A percentile compares a stretch with the other conserved stretches of the same genome.
phyloP scores from a whole-genome alignment of 2,797 vertebrate species.

The Cynodonichthys magdalenae region DNA sequence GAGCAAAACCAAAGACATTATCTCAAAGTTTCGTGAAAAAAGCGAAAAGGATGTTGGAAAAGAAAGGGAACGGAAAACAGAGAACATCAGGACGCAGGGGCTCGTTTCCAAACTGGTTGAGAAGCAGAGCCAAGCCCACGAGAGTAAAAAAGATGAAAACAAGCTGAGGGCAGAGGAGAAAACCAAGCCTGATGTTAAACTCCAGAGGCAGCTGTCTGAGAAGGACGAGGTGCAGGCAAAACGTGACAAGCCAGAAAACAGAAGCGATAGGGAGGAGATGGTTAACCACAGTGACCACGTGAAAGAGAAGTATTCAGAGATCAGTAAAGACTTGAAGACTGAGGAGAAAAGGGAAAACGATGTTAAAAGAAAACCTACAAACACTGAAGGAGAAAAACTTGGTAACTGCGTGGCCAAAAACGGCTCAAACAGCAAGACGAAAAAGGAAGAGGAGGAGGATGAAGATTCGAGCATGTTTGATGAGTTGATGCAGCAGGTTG shows the following conservation, averaged over 20 bases:
- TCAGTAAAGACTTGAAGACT: conserved; percentile 34
- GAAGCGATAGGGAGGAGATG: conserved; percentile 57
- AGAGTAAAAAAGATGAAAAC: conserved; percentile 65
- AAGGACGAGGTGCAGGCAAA: conserved; percentile 49
- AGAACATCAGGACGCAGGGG: conserved; percentile 78
- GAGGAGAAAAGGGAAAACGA: conserved; percentile 55
- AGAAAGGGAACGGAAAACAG: conserved; percentile 80
- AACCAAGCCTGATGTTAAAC: conserved; percentile 51
- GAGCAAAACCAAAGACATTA: conserved; percentile 81
- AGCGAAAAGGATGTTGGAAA: conserved; percentile 71
- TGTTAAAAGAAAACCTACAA: conserved; percentile 54
- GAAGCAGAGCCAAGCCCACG: conserved; percentile 78
- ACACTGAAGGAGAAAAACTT: conserved; percentile 32
- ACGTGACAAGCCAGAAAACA: conserved; percentile 63
- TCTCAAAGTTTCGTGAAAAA: conserved; percentile 80
- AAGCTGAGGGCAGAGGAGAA: conserved; percentile 57
- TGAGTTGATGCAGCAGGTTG: conserved; percentile 90
- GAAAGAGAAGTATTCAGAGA: conserved; percentile 44
- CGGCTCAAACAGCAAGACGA: conserved; percentile 62
- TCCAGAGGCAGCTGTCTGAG: conserved; percentile 52
- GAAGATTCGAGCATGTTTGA: conserved; percentile 93
- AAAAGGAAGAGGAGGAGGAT: conserved; percentile 79
- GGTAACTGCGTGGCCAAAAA: conserved; percentile 70
- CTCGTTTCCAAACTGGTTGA: conserved; percentile 80
- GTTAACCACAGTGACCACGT: conserved; percentile 62